Conservation (phyloP, 1,140 invertebrate species). For the Pseudachorutes palmiensis region DNA sequence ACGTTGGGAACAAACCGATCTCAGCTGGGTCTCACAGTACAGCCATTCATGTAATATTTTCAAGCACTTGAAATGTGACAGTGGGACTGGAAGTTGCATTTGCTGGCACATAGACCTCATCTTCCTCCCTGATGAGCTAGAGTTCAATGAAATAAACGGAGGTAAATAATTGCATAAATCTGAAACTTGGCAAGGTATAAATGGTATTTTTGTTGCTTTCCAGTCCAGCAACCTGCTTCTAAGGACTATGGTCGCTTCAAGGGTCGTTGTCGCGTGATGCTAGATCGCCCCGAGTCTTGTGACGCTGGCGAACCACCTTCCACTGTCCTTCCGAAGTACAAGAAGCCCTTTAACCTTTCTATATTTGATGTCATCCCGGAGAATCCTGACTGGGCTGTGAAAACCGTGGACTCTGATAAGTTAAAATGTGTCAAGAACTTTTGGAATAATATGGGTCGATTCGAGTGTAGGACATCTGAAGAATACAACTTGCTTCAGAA, state of each 20-base stretch:
- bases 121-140: not conserved
- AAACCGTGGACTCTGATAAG: not conserved
- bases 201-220: not conserved
- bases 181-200: too few relatives aligned
- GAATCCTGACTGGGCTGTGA: not conserved
- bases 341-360: not conserved
- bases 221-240: not conserved
- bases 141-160: too few relatives aligned
- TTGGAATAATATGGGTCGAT: not conserved
- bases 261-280: not conserved
- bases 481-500: not conserved
- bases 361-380: not conserved
- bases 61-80: not conserved
- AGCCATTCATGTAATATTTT: not conserved
- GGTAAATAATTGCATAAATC: too few relatives aligned
- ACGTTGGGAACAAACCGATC: not conserved
- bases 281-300: not conserved
- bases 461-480: not conserved
- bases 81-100: not conserved
- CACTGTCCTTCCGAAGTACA: not conserved
- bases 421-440: not conserved
- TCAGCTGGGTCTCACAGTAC: not conserved
- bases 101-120: not conserved
- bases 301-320: not conserved
- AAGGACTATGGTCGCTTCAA: not conserved